These are phyloP conservation scores for Drosophila imparisetae DNA, from an alignment of 2,888 invertebrate genomes.

Conservation along the genomic window DNA sequence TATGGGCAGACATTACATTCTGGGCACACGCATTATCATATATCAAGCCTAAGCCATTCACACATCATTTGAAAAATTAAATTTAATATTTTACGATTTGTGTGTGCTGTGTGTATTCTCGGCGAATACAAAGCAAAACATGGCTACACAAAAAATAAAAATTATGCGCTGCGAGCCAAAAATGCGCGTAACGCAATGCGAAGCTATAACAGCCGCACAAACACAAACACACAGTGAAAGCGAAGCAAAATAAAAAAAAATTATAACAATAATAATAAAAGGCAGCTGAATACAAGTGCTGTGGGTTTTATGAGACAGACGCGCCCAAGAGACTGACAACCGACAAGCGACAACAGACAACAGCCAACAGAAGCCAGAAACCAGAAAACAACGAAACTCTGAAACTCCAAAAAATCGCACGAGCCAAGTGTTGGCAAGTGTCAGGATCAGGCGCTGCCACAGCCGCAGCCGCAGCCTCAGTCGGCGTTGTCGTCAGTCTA, in stretches of 20 bases:
- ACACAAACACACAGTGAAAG: constrained; percentile 4
- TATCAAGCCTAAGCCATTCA: constrained; percentile 76
- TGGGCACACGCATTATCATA: constrained; percentile 64
- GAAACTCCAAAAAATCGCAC: constrained; percentile 60
- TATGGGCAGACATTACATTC: constrained; percentile 47
- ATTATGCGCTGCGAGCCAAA: constrained; percentile 64
- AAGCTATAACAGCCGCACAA: constrained; percentile 21
- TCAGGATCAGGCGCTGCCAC: constrained; percentile 71
- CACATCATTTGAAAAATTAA: constrained; percentile 82
- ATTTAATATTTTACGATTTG: constrained; percentile 81
- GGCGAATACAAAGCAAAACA: constrained; percentile 34
- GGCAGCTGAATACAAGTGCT: constrained; percentile 60
- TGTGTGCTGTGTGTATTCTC: constrained; percentile 33
- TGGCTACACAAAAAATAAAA: constrained; percentile 65
- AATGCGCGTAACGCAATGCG: constrained; percentile 72
- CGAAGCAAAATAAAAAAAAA: constrained; percentile 45
- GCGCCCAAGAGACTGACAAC: constrained; percentile 57
- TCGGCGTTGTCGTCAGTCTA: constrained; percentile 55
- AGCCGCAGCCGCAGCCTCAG: constrained; percentile 18
- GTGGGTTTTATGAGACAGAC: constrained; percentile 68
- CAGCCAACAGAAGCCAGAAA: constrained; percentile 34
- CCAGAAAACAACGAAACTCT: constrained; percentile 57
- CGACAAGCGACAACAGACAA: constrained; percentile 4
- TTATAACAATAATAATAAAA: constrained; percentile 81
- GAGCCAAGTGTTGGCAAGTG: constrained; percentile 80